These are phyloP conservation scores for Rhynchomys soricoides DNA, from an alignment of 2,113 vertebrate species.

Conservation along the genomic window DNA sequence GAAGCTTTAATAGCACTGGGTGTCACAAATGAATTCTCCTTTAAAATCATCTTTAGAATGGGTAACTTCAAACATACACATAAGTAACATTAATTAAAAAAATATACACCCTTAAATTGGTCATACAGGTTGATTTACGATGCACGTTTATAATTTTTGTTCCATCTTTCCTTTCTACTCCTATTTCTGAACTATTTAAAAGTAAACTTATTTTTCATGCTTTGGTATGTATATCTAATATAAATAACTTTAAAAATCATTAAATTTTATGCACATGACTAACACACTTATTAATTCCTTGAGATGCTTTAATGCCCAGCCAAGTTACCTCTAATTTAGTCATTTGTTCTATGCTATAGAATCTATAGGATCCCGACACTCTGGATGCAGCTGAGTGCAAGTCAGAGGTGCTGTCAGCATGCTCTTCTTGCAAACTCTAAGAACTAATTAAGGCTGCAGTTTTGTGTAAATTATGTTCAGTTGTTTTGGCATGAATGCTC, in stretches of 20 bases:
- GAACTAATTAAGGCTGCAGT: background rate
- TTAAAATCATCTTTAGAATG: background rate
- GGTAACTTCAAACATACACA: background rate
- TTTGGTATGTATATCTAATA: background rate
- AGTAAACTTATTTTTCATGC: constrained; percentile 42
- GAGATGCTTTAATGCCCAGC: background rate
- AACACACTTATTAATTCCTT: constrained; percentile 22
- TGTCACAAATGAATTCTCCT: background rate
- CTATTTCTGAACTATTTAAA: constrained; percentile 15
- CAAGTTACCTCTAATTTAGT: background rate
- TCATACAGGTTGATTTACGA: background rate
- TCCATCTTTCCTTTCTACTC: background rate
- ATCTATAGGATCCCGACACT: background rate
- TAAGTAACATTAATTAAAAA: background rate
- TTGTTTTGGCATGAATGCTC: background rate
- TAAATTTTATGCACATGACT: background rate
- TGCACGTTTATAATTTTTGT: background rate
- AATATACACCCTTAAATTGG: background rate
- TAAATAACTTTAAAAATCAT: constrained; percentile 38
- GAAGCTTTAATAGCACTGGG: background rate
- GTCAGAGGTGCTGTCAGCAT: background rate
- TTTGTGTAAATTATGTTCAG: background rate
- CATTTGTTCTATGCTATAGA: constrained; percentile 13
- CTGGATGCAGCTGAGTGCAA: background rate
- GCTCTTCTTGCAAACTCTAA: background rate